These are phyloP conservation scores for Conchocele bisecta DNA, from an alignment of 2,888 invertebrate genomes.

Conservation along the genomic window DNA sequence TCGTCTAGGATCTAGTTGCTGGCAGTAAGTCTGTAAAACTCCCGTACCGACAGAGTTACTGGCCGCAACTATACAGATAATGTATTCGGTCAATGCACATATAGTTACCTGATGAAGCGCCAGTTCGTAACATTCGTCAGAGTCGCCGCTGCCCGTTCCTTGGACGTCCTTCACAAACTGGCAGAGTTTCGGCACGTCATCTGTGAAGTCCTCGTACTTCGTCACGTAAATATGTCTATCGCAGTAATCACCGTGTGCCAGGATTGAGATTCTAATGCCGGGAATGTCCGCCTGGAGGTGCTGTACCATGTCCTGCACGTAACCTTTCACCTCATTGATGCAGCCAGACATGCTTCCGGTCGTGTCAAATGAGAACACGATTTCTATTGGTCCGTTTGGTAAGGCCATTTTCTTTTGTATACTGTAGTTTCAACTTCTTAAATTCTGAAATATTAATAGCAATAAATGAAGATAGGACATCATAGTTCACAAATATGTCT, in stretches of 20 bases:
- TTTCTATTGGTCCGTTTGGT: constrained; percentile 67
- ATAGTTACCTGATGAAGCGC: too few species aligned
- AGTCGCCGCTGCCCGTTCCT: constrained; percentile 76
- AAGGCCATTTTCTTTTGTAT: constrained; percentile 32
- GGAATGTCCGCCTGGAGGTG: constrained; percentile 79
- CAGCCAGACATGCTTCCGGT: constrained; percentile 73
- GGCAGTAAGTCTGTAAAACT: too few species aligned
- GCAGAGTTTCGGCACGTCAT: constrained; percentile 51
- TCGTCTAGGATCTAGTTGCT: too few species aligned
- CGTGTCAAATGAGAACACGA: constrained; percentile 77
- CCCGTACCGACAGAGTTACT: too few species aligned
- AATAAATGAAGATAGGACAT: too few species aligned
- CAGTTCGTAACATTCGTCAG: constrained; percentile 80
- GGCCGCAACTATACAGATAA: too few species aligned
- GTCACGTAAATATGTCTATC: too few species aligned
- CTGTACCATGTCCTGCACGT: constrained; percentile 74
- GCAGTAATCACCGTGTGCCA: constrained; percentile 81
- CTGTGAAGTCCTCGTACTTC: too few species aligned
- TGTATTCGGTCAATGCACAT: too few species aligned
- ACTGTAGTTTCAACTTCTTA: too few species aligned
- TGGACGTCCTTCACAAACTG: constrained; percentile 67
- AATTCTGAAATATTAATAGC: too few species aligned
- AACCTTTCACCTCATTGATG: constrained; percentile 67
- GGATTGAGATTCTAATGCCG: constrained; percentile 74
- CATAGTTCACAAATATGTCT: too few species aligned